Evolutionary conservation across 2,113 vertebrate genomes (phyloP).

Genomic region (Aspiorhynchus laticeps): DNA sequence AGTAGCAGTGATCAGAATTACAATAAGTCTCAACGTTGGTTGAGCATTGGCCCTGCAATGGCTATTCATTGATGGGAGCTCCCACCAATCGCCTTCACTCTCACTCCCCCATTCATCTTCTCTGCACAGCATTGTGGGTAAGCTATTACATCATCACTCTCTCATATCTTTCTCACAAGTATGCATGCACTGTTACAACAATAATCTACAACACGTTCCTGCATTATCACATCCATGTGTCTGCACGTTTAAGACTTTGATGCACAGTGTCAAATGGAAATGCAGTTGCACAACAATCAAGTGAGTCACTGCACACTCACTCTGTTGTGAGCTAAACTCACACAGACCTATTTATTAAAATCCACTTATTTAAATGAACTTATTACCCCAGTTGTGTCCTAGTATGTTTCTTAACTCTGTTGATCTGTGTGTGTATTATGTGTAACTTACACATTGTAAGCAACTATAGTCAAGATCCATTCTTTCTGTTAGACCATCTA

Average conservation of each 20-base stretch:
- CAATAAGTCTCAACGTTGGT: constrained; percentile 42
- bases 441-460: no score
- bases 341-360: neutral
- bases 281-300: neutral
- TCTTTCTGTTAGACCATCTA: neutral
- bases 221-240: neutral
- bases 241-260: neutral
- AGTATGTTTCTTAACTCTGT: neutral
- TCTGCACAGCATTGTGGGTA: constrained; percentile 53
- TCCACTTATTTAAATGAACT: neutral
- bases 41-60: constrained; percentile 1
- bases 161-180: constrained; percentile 35
- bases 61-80: constrained; percentile 54
- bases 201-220: neutral
- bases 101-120: constrained; percentile 57
- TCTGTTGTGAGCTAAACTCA: neutral
- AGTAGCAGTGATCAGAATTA: constrained; percentile 55
- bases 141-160: constrained; percentile 55
- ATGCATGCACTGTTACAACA: constrained; percentile 38
- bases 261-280: neutral
- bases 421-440: neutral
- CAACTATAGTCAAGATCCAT: neutral
- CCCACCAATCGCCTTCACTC: constrained; percentile 56
- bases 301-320: neutral
- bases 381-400: neutral